Percentiles rank a stretch among this genome's conserved stretches.
These are phyloP conservation scores for Scaptomyza tumidula DNA, from an alignment of 2,888 invertebrate species.

Conservation along the genomic window DNA sequence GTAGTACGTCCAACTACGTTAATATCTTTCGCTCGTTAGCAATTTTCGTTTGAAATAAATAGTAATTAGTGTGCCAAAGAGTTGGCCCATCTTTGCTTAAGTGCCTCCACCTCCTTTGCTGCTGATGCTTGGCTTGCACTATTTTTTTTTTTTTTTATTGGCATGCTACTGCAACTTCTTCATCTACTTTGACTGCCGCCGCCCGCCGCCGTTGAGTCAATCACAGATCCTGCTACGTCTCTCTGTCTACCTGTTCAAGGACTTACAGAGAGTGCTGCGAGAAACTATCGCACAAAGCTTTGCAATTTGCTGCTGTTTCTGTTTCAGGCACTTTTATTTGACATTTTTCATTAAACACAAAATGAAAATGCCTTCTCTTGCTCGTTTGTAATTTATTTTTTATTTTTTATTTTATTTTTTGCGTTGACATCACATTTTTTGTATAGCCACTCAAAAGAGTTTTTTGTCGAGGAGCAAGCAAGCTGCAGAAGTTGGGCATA, in stretches of 20 bases:
- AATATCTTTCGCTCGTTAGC: slow-evolving; percentile 79
- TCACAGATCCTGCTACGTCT: slow-evolving; percentile 3
- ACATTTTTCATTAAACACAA: slow-evolving; percentile 79
- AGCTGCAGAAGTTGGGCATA: slow-evolving; percentile 56
- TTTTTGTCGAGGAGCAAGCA: slow-evolving; percentile 2
- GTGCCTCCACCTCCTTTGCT: slow-evolving; percentile 19
- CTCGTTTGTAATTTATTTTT: slow-evolving; percentile 5
- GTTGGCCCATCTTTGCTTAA: slow-evolving; percentile 57
- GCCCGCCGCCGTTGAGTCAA: slow-evolving; percentile 2
- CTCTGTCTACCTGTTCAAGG: slow-evolving; percentile 49
- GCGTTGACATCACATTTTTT: slow-evolving; percentile 77
- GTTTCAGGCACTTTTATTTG: slow-evolving; percentile 78
- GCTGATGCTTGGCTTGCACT: slow-evolving; percentile 39
- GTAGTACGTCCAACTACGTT: slow-evolving; percentile 43
- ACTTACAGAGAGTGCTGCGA: slow-evolving; percentile 51
- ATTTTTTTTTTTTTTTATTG: slow-evolving; percentile 56
- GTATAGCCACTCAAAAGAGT: slow-evolving; percentile 63
- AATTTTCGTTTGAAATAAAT: slow-evolving; percentile 80
- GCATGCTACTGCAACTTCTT: slow-evolving; percentile 19
- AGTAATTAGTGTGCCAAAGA: slow-evolving; percentile 77
- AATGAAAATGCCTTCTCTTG: slow-evolving; percentile 73
- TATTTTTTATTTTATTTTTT: slow-evolving; percentile 19
- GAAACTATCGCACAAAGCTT: slow-evolving; percentile 75
- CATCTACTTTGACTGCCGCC: no score
- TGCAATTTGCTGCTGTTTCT: slow-evolving; percentile 70